Conservation (phyloP, 2,888 invertebrate genomes). For the Coleophora flavipennella region DNA sequence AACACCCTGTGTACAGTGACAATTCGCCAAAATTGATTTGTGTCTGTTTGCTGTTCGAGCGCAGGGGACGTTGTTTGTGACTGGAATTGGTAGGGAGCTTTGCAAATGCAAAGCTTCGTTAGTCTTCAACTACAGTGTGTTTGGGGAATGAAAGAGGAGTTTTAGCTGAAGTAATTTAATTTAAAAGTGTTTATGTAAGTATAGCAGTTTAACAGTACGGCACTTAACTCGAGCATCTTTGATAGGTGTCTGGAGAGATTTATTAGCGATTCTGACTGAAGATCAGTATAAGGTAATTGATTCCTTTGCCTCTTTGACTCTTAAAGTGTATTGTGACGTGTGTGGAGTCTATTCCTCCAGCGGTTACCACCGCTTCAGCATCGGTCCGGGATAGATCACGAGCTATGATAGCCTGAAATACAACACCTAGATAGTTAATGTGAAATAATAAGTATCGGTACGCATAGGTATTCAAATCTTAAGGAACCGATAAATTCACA, state of each 20-base stretch:
- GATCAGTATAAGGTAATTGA: slow-evolving; percentile 57
- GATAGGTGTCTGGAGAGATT: too few species aligned
- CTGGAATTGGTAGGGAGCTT: neutral
- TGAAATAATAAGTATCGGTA: too few species aligned
- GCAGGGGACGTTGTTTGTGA: slow-evolving; percentile 16
- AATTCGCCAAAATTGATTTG: slow-evolving; percentile 70
- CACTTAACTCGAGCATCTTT: too few species aligned
- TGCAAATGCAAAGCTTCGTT: slow-evolving; percentile 1
- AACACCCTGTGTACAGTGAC: slow-evolving; percentile 46
- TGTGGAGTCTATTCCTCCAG: slow-evolving; percentile 50
- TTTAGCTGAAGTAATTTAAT: too few species aligned
- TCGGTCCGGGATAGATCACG: slow-evolving; percentile 48
- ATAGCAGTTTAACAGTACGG: too few species aligned
- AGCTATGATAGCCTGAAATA: slow-evolving; percentile 49
- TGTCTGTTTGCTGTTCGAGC: slow-evolving; percentile 40
- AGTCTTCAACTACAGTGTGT: neutral
- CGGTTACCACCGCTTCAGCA: slow-evolving; percentile 42
- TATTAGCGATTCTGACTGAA: slow-evolving; percentile 31
- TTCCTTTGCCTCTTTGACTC: slow-evolving; percentile 44
- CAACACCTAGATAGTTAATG: too few species aligned
- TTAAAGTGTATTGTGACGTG: slow-evolving; percentile 49
- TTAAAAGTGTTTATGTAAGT: too few species aligned
- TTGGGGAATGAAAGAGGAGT: too few species aligned
- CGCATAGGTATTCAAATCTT: too few species aligned
- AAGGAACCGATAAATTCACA: too few species aligned